Evolutionary conservation across 35 echinoderm and acorn worm genomes (phyloP).

Genomic region (Lytechinus pictus): DNA sequence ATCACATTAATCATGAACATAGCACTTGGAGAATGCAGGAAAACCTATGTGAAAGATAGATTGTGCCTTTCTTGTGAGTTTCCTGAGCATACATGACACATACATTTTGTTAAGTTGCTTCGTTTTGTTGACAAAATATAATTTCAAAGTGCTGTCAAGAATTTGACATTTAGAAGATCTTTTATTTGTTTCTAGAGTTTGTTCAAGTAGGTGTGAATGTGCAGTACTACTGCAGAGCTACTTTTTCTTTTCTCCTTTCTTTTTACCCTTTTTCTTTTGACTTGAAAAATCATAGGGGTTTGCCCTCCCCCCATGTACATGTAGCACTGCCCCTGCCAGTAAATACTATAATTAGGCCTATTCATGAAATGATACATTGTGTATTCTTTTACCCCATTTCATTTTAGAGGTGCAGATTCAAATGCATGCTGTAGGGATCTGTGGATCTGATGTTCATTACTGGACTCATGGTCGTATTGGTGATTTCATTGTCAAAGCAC

Average conservation of each 20-base stretch:
- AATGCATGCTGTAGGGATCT: constrained; percentile 92
- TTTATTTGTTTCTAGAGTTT: not conserved
- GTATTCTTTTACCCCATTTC: not conserved
- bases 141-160: too few species aligned
- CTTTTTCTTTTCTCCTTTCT: not conserved
- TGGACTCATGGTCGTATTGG: constrained; percentile 79
- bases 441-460: constrained; percentile 97
- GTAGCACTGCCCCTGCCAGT: not conserved
- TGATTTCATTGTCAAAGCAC: constrained; percentile 72
- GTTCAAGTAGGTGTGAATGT: too few species aligned
- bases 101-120: too few species aligned
- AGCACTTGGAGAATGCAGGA: too few species aligned
- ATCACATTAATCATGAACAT: too few species aligned
- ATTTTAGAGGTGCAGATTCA: constrained; percentile 89
- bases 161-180: too few species aligned
- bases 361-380: not conserved
- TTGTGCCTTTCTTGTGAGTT: too few species aligned
- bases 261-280: not conserved
- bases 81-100: too few species aligned
- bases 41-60: too few species aligned
- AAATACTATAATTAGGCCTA: not conserved
- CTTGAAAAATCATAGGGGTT: not conserved
- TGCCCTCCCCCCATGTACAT: too few species aligned
- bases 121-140: too few species aligned
- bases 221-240: too few species aligned